phyloP scores from a whole-genome alignment of 2,888 invertebrate genomes.

The Gnatocerus cornutus region DNA sequence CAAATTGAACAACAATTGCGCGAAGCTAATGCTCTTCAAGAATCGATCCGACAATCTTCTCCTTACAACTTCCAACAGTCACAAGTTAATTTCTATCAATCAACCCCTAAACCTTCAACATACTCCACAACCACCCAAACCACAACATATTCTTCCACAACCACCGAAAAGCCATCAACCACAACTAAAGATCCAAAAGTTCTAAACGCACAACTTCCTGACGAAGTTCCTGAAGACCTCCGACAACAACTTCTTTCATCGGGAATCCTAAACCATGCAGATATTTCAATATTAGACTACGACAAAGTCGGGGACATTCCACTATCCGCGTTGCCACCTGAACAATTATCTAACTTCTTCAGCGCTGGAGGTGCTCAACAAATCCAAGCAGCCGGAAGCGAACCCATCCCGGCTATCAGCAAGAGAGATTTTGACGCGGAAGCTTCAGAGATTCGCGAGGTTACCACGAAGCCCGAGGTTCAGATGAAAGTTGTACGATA shows the following conservation, averaged over 20 bases:
- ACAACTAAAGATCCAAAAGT: conserved; percentile 73
- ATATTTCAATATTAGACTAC: conserved; percentile 90
- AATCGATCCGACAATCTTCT: conserved; percentile 46
- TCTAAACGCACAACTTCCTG: conserved; percentile 79
- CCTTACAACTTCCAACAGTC: conserved; percentile 29
- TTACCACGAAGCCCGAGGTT: conserved; percentile 74
- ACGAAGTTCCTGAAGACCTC: conserved; percentile 91
- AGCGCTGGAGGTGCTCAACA: conserved; percentile 87
- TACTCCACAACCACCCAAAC: conserved; percentile 47
- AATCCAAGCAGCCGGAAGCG: conserved; percentile 77
- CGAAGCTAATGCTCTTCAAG: conserved; percentile 51
- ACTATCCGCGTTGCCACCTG: conserved; percentile 86
- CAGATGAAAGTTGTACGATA: conserved; percentile 91
- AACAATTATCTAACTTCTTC: conserved; percentile 90
- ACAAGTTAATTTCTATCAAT: conserved; percentile 13
- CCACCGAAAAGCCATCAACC: conserved; percentile 68
- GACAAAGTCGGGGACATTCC: conserved; percentile 91
- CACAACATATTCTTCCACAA: conserved; percentile 33
- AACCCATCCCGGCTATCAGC: conserved; percentile 75
- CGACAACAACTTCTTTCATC: conserved; percentile 87
- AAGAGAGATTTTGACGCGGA: conserved; percentile 65
- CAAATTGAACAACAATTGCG: conserved; percentile 65
- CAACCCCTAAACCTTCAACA: conserved; percentile 38
- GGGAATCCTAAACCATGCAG: conserved; percentile 90
- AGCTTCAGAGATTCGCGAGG: conserved; percentile 73